phyloP scores from a whole-genome alignment of 2,797 vertebrate genomes.

The Phoeniculus purpureus region DNA sequence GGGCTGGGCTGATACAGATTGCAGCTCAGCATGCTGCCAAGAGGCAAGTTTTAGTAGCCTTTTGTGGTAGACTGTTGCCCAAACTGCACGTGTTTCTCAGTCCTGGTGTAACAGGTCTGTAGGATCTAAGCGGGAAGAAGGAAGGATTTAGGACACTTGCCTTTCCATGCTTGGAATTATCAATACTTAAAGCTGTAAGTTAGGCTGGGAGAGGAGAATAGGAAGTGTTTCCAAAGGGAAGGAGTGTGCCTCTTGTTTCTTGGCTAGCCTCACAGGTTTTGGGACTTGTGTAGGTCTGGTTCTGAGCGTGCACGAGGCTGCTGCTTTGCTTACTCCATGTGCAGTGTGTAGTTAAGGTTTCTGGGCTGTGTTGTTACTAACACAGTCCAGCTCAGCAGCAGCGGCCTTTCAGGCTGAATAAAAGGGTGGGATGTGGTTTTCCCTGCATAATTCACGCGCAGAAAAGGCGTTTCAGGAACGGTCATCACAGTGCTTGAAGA shows the following conservation, averaged over 20 bases:
- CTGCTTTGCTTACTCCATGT: neutral
- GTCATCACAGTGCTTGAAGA: neutral
- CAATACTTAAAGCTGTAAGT: neutral
- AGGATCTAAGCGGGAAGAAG: neutral
- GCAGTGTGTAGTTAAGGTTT: neutral
- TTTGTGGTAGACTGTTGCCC: neutral
- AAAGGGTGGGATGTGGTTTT: neutral
- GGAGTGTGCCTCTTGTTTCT: neutral
- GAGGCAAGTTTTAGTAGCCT: slow-evolving; percentile 20
- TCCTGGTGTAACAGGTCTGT: neutral
- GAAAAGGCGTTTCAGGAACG: neutral
- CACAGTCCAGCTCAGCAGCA: neutral
- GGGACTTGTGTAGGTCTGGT: neutral
- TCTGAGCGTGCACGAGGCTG: neutral
- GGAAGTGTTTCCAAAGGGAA: neutral
- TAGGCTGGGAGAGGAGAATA: neutral
- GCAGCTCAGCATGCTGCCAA: slow-evolving; percentile 25
- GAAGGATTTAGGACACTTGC: neutral
- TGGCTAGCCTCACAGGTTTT: neutral
- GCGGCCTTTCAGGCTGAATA: neutral
- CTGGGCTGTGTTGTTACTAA: neutral
- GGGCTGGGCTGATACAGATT: neutral
- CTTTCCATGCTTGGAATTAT: neutral
- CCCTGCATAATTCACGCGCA: neutral
- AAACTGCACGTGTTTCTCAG: neutral